Evolutionary conservation across 2,888 invertebrate species (phyloP), one percentile per base, ranked within the genome.

Genomic region (Mystacides longicornis): DNA sequence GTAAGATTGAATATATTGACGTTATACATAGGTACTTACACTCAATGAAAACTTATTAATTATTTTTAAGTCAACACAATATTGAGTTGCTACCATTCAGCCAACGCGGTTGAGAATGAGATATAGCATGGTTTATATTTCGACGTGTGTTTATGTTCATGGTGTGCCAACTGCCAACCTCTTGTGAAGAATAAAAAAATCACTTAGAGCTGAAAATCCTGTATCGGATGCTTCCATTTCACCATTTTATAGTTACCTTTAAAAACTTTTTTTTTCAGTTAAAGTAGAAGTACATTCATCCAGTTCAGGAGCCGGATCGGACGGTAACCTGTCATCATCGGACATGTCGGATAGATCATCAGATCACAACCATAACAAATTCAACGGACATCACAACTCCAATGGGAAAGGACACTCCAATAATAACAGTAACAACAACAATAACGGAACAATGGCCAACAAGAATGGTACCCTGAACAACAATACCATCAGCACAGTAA

Each of bases 201-300:
- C n/a, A n/a, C n/a, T n/a, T n/a, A n/a, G n/a, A n/a, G n/a, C n/a
- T n/a, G n/a, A n/a, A n/a, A n/a, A n/a, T n/a, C n/a, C n/a, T n/a
- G n/a, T n/a, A n/a, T n/a, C n/a, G n/a, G n/a, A n/a, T n/a, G n/a
- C n/a, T n/a, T 27, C 11, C 27, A 27, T 27, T 27, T 27, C 27
- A n/a, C n/a, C n/a, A n/a, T n/a, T n/a, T n/a, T n/a, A n/a, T n/a
- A n/a, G n/a, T n/a, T n/a, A n/a, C n/a, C n/a, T n/a, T 9, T 20
- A n/a, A n/a, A n/a, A 53, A 43, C 52, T 43, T 52, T 55, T 56
- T 60, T 57, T 69, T 68, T 14, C 78, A 87, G 90, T 91, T 63
- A 89, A 90, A 81, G 91, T 89, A 46, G 91, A 91, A 73, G 85
- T 91, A 51, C 91, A 92, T 74, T 86, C 86, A n/a, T 81, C 81